Evolutionary conservation across 92 coral and sea anemone genomes (phyloP).

Genomic region (Paragorgia papillata): DNA sequence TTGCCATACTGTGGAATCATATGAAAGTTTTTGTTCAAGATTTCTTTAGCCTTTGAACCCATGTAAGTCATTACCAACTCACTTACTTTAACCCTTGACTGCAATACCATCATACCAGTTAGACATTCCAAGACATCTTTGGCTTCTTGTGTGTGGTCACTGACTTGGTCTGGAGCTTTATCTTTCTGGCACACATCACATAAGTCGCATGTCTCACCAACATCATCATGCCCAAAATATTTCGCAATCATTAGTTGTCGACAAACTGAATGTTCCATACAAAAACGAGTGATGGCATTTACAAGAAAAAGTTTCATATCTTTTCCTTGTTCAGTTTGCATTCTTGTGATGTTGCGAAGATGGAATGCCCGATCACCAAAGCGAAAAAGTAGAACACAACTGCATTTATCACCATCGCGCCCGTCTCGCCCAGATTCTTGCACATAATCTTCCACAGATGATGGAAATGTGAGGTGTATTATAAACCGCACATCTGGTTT

Average conservation of each 20-base stretch:
- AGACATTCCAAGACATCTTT: too few relatives aligned
- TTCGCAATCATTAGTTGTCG: conserved; percentile 33
- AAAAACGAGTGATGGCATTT: conserved; percentile 31
- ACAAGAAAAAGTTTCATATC: conserved; percentile 19
- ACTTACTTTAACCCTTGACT: conserved; percentile 46
- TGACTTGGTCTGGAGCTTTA: not conserved
- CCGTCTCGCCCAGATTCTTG: conserved; percentile 51
- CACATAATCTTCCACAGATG: conserved; percentile 44
- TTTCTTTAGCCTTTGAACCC: too few relatives aligned
- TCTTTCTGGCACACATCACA: conserved; percentile 35
- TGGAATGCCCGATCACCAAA: conserved; percentile 31
- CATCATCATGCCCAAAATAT: conserved; percentile 44
- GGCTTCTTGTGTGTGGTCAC: too few relatives aligned
- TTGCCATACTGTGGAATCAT: conserved; percentile 44
- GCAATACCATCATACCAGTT: too few relatives aligned
- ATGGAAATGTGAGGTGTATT: conserved; percentile 38
- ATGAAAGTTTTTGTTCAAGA: conserved; percentile 11
- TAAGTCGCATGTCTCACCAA: conserved; percentile 11
- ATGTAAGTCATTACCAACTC: too few relatives aligned
- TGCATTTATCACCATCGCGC: conserved; percentile 44
- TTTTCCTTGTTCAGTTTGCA: not conserved
- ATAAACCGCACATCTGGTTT: conserved; percentile 42
- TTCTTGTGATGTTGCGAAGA: conserved; percentile 12
- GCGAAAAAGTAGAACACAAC: conserved; percentile 40
- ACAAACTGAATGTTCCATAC: conserved; percentile 35